Percentiles rank a stretch among this genome's conserved stretches.
Evolutionary conservation across 2,888 invertebrate genomes (phyloP).

Genomic region (Plebejus anna): DNA sequence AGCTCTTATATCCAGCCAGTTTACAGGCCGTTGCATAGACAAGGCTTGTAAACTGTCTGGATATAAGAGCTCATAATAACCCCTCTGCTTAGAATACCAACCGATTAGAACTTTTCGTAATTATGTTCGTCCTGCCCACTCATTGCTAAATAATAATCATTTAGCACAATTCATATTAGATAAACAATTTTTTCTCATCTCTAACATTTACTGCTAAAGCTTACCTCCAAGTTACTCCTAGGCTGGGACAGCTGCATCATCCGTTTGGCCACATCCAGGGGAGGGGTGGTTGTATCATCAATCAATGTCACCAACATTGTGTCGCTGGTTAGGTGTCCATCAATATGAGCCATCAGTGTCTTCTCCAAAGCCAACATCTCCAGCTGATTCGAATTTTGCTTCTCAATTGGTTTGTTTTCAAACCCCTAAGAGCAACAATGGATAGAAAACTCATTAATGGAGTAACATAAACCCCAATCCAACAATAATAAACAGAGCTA

Average conservation of each 20-base stretch:
- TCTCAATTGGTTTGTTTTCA: conserved; percentile 76
- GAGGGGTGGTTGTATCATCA: conserved; percentile 75
- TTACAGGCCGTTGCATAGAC: too few species aligned
- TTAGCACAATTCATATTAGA: too few species aligned
- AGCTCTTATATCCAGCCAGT: too few species aligned
- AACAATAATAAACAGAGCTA: too few species aligned
- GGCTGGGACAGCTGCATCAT: conserved; percentile 70
- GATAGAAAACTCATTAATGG: too few species aligned
- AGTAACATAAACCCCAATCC: too few species aligned
- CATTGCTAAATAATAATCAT: too few species aligned
- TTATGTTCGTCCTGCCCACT: too few species aligned
- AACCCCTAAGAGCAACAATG: conserved; percentile 56
- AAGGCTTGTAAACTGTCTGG: too few species aligned
- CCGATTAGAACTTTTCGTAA: too few species aligned
- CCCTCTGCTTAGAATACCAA: too few species aligned
- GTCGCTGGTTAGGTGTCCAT: conserved; percentile 72
- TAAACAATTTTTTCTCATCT: not conserved
- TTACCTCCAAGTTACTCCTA: conserved; percentile 62
- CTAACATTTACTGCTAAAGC: conserved; percentile 28
- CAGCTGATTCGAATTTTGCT: conserved; percentile 80
- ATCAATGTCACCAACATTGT: conserved; percentile 82
- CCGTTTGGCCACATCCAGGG: conserved; percentile 78
- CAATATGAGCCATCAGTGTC: conserved; percentile 79
- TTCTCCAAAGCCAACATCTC: conserved; percentile 85
- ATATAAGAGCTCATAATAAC: too few species aligned